phyloP scores from a whole-genome alignment of 30 jellyfish, hydroid and myxozoan species.

The Nemopilema nomurai region DNA sequence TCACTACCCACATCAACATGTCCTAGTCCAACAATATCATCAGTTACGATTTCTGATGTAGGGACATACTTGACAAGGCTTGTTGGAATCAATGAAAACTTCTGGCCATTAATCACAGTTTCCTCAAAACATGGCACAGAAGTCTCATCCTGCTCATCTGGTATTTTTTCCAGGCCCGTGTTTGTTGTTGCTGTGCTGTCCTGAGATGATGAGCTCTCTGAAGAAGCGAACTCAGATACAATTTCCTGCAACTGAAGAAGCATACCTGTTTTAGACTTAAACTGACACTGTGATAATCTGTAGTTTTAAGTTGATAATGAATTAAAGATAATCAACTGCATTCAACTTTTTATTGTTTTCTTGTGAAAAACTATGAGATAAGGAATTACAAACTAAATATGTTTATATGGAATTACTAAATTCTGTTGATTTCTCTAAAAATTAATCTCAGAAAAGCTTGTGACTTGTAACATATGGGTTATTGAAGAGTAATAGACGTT shows the following conservation, averaged over 20 bases:
- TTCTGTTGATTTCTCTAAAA: not conserved
- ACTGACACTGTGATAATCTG: not conserved
- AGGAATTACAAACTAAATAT: not conserved
- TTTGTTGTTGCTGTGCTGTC: constrained; percentile 3
- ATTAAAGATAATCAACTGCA: not conserved
- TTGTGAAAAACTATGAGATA: not conserved
- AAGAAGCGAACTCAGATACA: constrained; percentile 2
- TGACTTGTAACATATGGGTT: not conserved
- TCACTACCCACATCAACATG: constrained; percentile 4
- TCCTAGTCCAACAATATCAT: constrained; percentile 21
- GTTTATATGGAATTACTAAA: not conserved
- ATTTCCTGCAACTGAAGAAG: constrained; percentile 2
- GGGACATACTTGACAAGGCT: constrained; percentile 15
- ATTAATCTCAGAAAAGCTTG: not conserved
- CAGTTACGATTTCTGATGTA: not conserved
- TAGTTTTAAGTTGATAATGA: not conserved
- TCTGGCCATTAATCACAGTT: constrained; percentile 3
- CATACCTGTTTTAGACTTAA: not conserved
- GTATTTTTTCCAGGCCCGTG: not conserved
- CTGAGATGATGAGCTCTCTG: not conserved
- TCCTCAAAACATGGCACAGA: constrained; percentile 10
- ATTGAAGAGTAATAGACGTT: not conserved
- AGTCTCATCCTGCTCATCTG: not conserved
- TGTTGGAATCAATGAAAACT: constrained; percentile 3
- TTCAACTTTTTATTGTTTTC: not conserved